These are phyloP conservation scores for Pristiophorus japonicus DNA, from an alignment of 2,113 vertebrate genomes.

Conservation along the genomic window DNA sequence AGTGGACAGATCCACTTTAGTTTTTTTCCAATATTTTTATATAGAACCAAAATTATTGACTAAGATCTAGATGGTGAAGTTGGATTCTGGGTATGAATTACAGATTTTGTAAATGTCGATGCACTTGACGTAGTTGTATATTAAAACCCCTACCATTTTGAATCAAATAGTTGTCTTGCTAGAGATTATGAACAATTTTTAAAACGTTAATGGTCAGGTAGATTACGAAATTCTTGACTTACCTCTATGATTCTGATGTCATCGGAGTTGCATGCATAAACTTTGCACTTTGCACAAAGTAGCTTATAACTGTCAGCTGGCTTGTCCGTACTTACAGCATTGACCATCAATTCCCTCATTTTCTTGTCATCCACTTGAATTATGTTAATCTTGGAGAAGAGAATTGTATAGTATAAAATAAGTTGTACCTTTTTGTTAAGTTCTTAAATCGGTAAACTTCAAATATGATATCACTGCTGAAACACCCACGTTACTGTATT, in stretches of 20 bases:
- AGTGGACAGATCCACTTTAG: neutral
- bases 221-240: neutral
- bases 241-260: constrained; percentile 45
- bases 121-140: neutral
- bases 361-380: constrained; percentile 42
- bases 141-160: neutral
- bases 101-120: neutral
- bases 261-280: constrained; percentile 40
- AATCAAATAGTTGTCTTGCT: neutral
- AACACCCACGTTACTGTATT: neutral
- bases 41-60: neutral
- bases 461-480: neutral
- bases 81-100: neutral
- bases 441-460: neutral
- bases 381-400: constrained; percentile 40
- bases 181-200: neutral
- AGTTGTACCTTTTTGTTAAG: neutral
- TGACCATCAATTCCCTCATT: constrained; percentile 15
- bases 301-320: constrained; percentile 40
- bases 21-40: neutral
- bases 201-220: neutral
- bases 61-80: neutral
- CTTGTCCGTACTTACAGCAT: constrained; percentile 17
- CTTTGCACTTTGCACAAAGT: constrained; percentile 47
- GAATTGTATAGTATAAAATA: neutral